Evolutionary conservation across 2,113 vertebrate genomes (phyloP).

Genomic region (Oryzias curvinotus): DNA sequence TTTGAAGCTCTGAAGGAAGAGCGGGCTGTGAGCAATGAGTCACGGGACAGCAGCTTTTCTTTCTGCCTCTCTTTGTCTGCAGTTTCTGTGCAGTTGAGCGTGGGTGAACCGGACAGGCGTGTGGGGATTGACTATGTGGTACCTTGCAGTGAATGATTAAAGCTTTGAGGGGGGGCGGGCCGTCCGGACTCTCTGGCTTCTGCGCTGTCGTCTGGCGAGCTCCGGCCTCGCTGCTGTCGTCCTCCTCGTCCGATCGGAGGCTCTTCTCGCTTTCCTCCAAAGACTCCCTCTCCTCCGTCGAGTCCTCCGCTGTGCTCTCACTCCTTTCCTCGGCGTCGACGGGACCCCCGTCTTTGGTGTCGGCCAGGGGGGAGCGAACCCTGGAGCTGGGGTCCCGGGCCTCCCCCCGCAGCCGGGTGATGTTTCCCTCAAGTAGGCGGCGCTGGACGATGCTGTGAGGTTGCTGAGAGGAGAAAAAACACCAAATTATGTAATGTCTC

Average conservation of each 20-base stretch:
- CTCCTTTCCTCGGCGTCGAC: constrained; percentile 71
- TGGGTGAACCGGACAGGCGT: background rate
- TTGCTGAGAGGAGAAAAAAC: constrained; percentile 76
- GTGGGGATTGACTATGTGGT: constrained; percentile 7
- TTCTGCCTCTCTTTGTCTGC: constrained; percentile 10
- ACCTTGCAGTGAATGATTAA: constrained; percentile 90
- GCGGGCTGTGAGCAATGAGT: constrained; percentile 38
- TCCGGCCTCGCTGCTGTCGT: constrained; percentile 62
- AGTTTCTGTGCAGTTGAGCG: constrained; percentile 6
- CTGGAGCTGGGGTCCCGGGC: constrained; percentile 58
- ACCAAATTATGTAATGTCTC: background rate
- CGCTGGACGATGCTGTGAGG: constrained; percentile 91
- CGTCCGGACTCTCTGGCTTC: constrained; percentile 43
- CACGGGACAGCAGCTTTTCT: constrained; percentile 16
- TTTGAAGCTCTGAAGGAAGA: constrained; percentile 23
- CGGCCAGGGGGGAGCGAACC: constrained; percentile 78
- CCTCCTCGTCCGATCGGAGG: constrained; percentile 77
- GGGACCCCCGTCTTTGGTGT: constrained; percentile 64
- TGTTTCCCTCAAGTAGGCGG: constrained; percentile 87
- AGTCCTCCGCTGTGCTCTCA: constrained; percentile 78
- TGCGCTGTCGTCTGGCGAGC: constrained; percentile 55
- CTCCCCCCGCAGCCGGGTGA: constrained; percentile 77
- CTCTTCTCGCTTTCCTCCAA: constrained; percentile 80
- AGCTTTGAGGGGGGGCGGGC: constrained; percentile 46
- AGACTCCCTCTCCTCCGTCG: constrained; percentile 78